Percentiles rank a stretch among this genome's conserved stretches.
These are phyloP conservation scores for Drosophila cognata DNA, from an alignment of 2,888 invertebrate species.

Conservation along the genomic window DNA sequence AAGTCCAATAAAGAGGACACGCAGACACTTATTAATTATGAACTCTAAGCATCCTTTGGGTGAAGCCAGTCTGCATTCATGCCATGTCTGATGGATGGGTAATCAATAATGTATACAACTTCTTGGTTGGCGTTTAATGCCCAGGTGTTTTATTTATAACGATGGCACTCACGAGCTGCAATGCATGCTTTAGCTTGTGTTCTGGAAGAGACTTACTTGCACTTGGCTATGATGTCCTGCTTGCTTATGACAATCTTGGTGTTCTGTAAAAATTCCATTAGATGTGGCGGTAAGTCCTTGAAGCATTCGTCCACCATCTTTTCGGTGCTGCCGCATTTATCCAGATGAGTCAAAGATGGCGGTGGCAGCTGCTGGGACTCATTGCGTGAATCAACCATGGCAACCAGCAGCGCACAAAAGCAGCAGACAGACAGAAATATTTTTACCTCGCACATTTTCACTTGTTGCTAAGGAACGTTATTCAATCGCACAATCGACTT, in stretches of 20 bases:
- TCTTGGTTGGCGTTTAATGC: constrained; percentile 11
- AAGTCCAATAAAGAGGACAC: background rate
- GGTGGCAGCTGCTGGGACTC: constrained; percentile 24
- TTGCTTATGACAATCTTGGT: constrained; percentile 83
- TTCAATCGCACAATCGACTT: background rate
- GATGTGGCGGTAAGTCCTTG: constrained; percentile 82
- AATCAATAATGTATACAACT: constrained; percentile 43
- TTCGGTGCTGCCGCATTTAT: constrained; percentile 81
- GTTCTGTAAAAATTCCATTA: constrained; percentile 82
- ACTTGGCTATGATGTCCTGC: constrained; percentile 82
- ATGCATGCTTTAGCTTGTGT: constrained; percentile 2
- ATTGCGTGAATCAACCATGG: constrained; percentile 34
- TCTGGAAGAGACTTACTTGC: constrained; percentile 79
- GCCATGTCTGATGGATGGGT: constrained; percentile 3
- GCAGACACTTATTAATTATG: constrained; percentile 34
- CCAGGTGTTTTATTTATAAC: constrained; percentile 24
- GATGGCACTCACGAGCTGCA: background rate
- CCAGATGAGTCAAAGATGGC: constrained; percentile 21
- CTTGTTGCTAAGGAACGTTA: constrained; percentile 59
- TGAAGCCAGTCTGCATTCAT: background rate
- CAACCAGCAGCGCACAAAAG: constrained; percentile 19
- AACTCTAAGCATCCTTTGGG: background rate
- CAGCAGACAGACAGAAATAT: constrained; percentile 12
- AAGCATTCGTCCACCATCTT: constrained; percentile 84
- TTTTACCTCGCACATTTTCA: constrained; percentile 28